Base-by-base conservation (phyloP, 1,140 invertebrate genomes). In the Magallana gigas region DNA sequence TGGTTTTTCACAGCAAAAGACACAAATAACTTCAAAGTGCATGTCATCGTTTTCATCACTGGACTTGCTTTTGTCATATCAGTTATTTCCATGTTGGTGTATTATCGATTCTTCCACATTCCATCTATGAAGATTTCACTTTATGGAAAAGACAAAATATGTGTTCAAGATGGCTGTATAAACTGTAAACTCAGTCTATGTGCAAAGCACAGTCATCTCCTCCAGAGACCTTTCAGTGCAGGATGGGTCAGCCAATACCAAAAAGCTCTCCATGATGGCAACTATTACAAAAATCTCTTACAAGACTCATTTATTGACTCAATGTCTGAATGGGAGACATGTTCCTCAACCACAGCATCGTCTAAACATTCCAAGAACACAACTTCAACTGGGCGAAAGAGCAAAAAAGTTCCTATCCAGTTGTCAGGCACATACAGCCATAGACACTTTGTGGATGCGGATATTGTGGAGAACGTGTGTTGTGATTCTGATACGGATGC, bases 1-100 rank as follows among this genome's bases (percentile, higher is more conserved):
- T 96, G 94, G 96, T 84, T 89, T 18, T 84, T 87, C 6, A 58
- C 85, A 11, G 83, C 84, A 11, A n/a, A 87, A 64, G 56, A 76
- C 4, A 64, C 23, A 6, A 59, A 86, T 80, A 68, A 83, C 58
- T 76, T 87, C 23, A 64, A 86, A 84, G 80, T 90, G 85, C 85
- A 90, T 87, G 83, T 85, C 1, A 93, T 96, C 62, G 95, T 96
- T 85, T 94, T 95, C 64, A 92, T 97, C 36, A 96, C 96, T 58
- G 95, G 96, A 86, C 95, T 95, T 57, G 95, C 97, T 64, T 98
- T 98, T 95, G 94, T 96, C n/a, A 95, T 97, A 5, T 97, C 97
- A n/a, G 96, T 98, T 58, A 94, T 96, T 14, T 98, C 98, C 93
- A 98, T 98, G 97, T 94, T 97, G 7, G 92, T 98, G 0, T 98